Base-by-base conservation (phyloP, 2,113 vertebrate species). In the Otolemur garnettii region DNA sequence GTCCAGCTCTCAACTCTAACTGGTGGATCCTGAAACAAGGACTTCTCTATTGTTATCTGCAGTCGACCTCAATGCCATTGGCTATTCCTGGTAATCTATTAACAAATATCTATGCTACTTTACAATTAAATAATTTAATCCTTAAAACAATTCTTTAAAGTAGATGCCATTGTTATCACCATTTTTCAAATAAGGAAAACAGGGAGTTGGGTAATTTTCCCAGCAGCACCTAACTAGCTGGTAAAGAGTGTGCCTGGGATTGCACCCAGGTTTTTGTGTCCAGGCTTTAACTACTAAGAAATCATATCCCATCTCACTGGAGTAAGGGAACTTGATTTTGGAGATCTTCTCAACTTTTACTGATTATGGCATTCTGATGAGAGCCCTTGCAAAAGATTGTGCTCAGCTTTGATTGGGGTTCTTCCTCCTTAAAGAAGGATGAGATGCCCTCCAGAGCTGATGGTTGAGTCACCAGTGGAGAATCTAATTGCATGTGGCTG, bases 131-230 rank as follows among this genome's bases (percentile, higher is more conserved):
- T 21, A 86, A 87, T 62, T 79, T 69, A 87, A 45, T 59, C 15
- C 35, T 93, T 45, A 59, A 26, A 55, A 74, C 4, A 80, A 72
- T 87, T 15, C 13, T 53, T 66, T 59, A 55, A 92, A 19, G 5
- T 33, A 83, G 38, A n/a, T 88, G 18, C 1, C 3, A 53, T 66
- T 85, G 60, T 50, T 15, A 89, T 71, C 4, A 5, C 17, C 17
- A 62, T 55, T 79, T 80, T 42, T 78, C 35, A 55, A 26, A 93
- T 38, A n/a, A 69, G 66, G 38, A 62, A 96, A 62, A 94, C 21
- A 42, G 38, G 90, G n/a, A 28, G 50, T 33, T 22, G 26, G 24
- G 24, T 38, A 50, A 42, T 66, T 82, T 80, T 30, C 38, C 18
- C 33, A 86, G 50, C 4, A 86, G 45, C 45, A 8, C 45, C 21